These are phyloP conservation scores for Gulo gulo DNA, from an alignment of 2,113 vertebrate genomes.

Conservation along the genomic window DNA sequence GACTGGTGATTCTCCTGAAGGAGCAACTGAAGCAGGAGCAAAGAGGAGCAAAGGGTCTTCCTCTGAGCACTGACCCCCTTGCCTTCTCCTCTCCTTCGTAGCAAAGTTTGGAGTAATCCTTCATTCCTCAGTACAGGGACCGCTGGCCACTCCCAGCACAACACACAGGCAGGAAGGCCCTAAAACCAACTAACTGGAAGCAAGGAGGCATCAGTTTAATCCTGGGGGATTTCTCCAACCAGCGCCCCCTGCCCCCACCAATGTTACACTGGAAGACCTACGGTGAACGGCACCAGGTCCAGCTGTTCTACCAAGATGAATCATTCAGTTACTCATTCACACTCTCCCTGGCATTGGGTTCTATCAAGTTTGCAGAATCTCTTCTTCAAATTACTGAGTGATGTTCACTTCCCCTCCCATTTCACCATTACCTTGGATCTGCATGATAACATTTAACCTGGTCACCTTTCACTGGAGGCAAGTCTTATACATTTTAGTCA, in stretches of 20 bases:
- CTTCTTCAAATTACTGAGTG: background rate
- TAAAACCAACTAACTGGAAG: background rate
- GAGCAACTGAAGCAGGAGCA: no score
- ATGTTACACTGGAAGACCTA: background rate
- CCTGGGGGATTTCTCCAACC: background rate
- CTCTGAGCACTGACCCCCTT: no score
- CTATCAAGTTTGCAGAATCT: background rate
- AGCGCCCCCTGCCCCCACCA: background rate
- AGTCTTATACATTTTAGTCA: background rate
- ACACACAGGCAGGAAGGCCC: background rate
- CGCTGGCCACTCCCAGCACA: background rate
- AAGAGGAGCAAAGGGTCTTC: no score
- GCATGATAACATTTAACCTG: background rate
- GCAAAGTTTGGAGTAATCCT: no score
- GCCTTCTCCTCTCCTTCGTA: no score
- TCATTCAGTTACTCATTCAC: background rate
- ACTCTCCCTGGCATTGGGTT: background rate
- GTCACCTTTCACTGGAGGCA: background rate
- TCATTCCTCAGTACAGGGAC: no score
- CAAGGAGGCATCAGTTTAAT: background rate
- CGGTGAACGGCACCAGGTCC: background rate
- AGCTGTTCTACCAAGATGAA: background rate
- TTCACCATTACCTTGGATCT: background rate
- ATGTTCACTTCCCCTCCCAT: background rate
- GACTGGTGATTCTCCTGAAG: no score